Conservation (phyloP, 2,888 invertebrate genomes). For the Tipula helvola region DNA sequence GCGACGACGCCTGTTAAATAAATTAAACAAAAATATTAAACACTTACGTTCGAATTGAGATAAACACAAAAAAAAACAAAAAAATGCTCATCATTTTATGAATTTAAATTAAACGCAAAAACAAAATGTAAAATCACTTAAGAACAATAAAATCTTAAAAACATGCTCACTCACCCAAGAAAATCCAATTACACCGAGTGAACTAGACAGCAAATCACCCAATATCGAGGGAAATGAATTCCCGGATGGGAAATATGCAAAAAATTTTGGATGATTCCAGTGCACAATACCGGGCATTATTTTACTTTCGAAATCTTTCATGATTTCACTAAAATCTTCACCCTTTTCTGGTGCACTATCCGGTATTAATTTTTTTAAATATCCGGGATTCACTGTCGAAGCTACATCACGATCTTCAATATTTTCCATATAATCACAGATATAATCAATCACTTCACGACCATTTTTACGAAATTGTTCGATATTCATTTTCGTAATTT, state of each 20-base stretch:
- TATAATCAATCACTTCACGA: conserved; percentile 74
- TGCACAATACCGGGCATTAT: conserved; percentile 78
- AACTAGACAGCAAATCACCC: conserved; percentile 80
- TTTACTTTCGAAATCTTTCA: conserved; percentile 63
- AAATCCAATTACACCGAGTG: conserved; percentile 82
- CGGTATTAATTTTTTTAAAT: conserved; percentile 55
- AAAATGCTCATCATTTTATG: neutral
- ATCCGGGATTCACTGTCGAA: conserved; percentile 68
- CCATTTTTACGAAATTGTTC: conserved; percentile 62
- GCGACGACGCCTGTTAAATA: conserved; percentile 57
- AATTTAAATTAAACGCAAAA: neutral
- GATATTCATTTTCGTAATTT: conserved; percentile 48
- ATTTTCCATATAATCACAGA: conserved; percentile 60
- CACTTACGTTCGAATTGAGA: neutral
- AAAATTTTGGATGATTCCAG: conserved; percentile 89
- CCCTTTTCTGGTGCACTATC: conserved; percentile 53
- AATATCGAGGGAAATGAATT: conserved; percentile 84
- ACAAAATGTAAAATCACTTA: neutral
- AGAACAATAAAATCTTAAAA: neutral
- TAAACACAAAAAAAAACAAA: neutral
- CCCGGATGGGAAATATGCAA: conserved; percentile 88
- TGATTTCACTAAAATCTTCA: conserved; percentile 62
- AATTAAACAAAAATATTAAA: neutral
- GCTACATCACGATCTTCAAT: conserved; percentile 57
- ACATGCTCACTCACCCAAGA: conserved; percentile 56